A percentile compares a stretch with the other conserved stretches of the same genome.
These are phyloP conservation scores for Parasteatoda lunata DNA, from an alignment of 2,888 invertebrate genomes.

Conservation along the genomic window DNA sequence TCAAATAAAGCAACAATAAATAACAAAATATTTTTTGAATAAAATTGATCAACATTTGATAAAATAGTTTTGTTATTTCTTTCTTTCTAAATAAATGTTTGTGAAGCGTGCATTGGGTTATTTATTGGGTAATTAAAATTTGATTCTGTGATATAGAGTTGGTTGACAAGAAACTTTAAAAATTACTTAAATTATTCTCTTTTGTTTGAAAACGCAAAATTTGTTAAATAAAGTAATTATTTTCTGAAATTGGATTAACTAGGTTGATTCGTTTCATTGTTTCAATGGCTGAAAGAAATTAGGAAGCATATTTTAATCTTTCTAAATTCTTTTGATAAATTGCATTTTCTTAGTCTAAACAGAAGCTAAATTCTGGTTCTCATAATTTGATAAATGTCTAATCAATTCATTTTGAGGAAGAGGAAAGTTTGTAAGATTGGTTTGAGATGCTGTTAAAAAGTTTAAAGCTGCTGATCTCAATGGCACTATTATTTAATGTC, in stretches of 20 bases:
- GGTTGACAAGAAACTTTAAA: no score
- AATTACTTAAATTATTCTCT: no score
- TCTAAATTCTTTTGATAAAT: constrained; percentile 1
- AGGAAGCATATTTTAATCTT: no score
- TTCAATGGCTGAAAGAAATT: no score
- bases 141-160: no score
- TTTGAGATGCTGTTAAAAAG: not conserved
- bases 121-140: not conserved
- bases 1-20: not conserved
- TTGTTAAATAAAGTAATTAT: no score
- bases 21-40: not conserved
- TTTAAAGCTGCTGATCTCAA: not conserved
- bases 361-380: constrained; percentile 10
- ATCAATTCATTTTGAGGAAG: constrained; percentile 24
- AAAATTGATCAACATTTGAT: not conserved
- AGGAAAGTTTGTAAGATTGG: not conserved
- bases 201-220: no score
- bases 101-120: not conserved
- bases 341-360: constrained; percentile 9
- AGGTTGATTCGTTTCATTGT: no score
- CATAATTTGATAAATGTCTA: constrained; percentile 29
- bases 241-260: no score
- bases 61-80: not conserved
- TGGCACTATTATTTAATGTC: no score
- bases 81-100: not conserved